Conservation (phyloP, 2,888 invertebrate genomes). For the Cabera pusaria region DNA sequence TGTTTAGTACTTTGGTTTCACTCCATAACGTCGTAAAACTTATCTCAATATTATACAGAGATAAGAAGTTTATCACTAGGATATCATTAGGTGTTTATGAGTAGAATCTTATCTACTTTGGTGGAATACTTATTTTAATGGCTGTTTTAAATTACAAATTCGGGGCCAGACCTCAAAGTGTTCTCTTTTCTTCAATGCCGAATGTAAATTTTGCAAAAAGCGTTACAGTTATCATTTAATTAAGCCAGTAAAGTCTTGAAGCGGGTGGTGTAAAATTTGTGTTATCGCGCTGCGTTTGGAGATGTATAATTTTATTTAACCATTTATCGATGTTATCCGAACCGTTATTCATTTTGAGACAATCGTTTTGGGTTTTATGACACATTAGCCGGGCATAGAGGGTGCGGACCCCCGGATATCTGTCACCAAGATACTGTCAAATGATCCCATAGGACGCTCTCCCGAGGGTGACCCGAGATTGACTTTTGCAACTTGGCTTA, state of each 20-base stretch:
- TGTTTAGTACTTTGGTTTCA: too few relatives aligned
- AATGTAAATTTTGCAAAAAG: not conserved
- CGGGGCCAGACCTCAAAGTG: too few relatives aligned
- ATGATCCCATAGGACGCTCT: conserved; percentile 58
- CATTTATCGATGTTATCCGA: conserved; percentile 49
- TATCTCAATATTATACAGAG: conserved; percentile 10
- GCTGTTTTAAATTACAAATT: conserved; percentile 5
- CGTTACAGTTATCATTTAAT: conserved; percentile 9
- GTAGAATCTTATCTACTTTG: too few relatives aligned
- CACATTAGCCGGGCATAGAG: conserved; percentile 63
- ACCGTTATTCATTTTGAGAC: conserved; percentile 64
- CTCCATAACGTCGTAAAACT: conserved; percentile 10
- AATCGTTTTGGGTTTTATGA: conserved; percentile 75
- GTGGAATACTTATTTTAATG: conserved; percentile 1
- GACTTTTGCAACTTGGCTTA: conserved; percentile 38
- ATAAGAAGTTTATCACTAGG: conserved; percentile 8
- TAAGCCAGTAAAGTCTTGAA: conserved; percentile 12
- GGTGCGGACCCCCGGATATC: conserved; percentile 58
- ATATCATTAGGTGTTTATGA: too few relatives aligned
- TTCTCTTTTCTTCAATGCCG: conserved; percentile 2
- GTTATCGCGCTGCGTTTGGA: conserved; percentile 32
- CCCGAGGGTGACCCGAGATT: conserved; percentile 48
- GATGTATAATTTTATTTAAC: conserved; percentile 50
- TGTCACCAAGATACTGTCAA: conserved; percentile 74
- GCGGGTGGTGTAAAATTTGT: conserved; percentile 31